phyloP scores from a whole-genome alignment of 64 coral and sea anemone species.

The Stichodactyla mertensii region DNA sequence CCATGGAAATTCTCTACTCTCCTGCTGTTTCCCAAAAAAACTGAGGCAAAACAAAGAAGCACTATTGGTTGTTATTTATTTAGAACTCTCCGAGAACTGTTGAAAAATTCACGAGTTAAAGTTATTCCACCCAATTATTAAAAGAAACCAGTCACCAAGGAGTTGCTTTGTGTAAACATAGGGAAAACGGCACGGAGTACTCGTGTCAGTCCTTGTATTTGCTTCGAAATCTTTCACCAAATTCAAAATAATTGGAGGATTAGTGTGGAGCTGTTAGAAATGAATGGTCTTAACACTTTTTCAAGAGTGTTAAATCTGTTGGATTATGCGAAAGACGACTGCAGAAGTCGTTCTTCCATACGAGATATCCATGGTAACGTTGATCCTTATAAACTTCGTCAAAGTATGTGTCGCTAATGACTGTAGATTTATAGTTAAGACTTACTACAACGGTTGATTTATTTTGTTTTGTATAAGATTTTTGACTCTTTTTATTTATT shows the following conservation, averaged over 20 bases:
- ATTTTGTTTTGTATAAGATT: no score
- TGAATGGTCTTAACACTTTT: not conserved
- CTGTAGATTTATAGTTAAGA: not conserved
- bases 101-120: not conserved
- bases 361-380: slow-evolving; percentile 5
- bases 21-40: not conserved
- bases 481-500: not conserved
- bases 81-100: not conserved
- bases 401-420: not conserved
- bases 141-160: not conserved
- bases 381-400: not conserved
- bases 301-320: not conserved
- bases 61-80: not conserved
- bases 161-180: not conserved
- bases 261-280: not conserved
- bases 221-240: not conserved
- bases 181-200: not conserved
- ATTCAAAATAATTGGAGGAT: not conserved
- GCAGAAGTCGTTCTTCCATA: not conserved
- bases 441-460: no score
- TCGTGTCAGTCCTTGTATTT: not conserved
- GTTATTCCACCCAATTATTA: not conserved
- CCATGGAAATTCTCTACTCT: not conserved
- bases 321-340: not conserved
- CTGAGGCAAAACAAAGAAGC: not conserved